Base-by-base conservation (phyloP, 2,113 vertebrate genomes). In the Isurus oxyrinchus region DNA sequence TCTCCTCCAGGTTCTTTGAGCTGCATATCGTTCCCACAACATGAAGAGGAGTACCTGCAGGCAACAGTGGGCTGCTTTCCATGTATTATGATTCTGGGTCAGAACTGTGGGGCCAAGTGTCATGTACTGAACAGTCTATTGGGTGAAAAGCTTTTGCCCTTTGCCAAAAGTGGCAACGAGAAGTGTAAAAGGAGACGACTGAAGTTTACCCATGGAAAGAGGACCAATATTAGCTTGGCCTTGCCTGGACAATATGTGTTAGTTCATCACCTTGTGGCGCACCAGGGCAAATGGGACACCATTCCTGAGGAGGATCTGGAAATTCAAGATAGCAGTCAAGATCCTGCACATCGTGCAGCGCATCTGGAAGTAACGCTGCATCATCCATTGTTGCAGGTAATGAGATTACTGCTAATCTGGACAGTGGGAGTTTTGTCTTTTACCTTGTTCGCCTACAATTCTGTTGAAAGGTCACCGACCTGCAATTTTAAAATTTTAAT, bases 351-450 rank as follows among this genome's bases (percentile, higher is more conserved):
- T 96, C 97, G 97, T 93, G 97, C 98, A 96, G 99, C 99, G 0
- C 99, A 99, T 97, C 98, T 99, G 97, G 99, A 99, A 97, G 98
- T 99, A 97, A 98, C 98, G 25, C 98, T 99, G 97, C 98, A 98
- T 0, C 99, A 98, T 96, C 97, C 98, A 0, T 98, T 99, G 91
- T 98, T 99, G 35, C 99, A 99, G 99, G 99, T 99, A 98, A 96
- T 66, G 23, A 4, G 49, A 49, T 94, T 31, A 19, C 16, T n/a
- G 79, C 31, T 44, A 31, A 81, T 55, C 55, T 40, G 31, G 8
- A 2, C 5, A 25, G 19, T 25, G 93, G 35, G 93, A 69, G 57
- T 69, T 61, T 23, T 21, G 25, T 44, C 6, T 44, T 31, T 63
- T 40, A 14, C 35, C 6, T 69, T 57, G 35, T 66, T 76, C 25